Evolutionary conservation across 2,113 vertebrate genomes (phyloP), one percentile per base, ranked within the genome.

Genomic region (Siniperca knerii): DNA sequence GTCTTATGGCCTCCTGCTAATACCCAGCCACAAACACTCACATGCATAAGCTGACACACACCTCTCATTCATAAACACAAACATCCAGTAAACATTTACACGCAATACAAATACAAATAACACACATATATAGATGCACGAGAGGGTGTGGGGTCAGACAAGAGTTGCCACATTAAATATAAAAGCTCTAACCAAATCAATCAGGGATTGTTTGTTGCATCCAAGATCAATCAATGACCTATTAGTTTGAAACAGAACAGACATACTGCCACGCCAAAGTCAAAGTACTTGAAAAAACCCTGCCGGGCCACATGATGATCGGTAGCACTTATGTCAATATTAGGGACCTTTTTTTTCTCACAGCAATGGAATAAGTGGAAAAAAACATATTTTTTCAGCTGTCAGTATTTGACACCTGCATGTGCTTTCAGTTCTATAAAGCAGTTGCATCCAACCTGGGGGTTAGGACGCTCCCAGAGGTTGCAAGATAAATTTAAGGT

Each of bases 151-250:
- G 71, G 42, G 66, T 52, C 50, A 52, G 52, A 54, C 52, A 54
- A 20, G 52, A 54, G 52, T 68, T 60, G 37, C 13, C 9, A 66
- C 13, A 12, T 55, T 75, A 55, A 71, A 80, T 82, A 77, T 50
- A 48, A 69, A 86, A 75, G 42, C 33, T 68, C 52, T 65, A 64
- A 79, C 71, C 15, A 79, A 85, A 74, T 77, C 61, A 80, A 52
- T 83, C 12, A 7, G 35, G 61, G 44, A 23, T 7, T 65, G 5
- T 82, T 44, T 72, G 20, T 35, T 87, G 57, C 55, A 73, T 62
- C 16, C 58, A 66, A 60, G 58, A 84, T 80, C 57, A 83, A 83
- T 92, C 82, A 76, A 84, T 86, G 68, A 75, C 42, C 54, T 67
- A 55, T 73, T 85, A 68, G 90, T 70, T 10, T 85, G 37, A 76